phyloP scores from a whole-genome alignment of 2,888 invertebrate species.

The Sthenelais limicola region DNA sequence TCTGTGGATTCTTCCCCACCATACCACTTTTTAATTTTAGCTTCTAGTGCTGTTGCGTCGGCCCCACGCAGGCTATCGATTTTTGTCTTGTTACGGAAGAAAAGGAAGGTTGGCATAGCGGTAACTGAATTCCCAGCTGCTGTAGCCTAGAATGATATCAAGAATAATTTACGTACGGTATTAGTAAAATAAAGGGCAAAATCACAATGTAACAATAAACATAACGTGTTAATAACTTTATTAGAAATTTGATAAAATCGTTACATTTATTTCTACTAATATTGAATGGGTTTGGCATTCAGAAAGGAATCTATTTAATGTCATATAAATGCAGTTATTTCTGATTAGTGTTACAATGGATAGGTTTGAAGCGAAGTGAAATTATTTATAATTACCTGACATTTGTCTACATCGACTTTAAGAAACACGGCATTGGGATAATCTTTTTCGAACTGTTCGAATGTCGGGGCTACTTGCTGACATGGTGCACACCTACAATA shows the following conservation, averaged over 20 bases:
- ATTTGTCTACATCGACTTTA: slow-evolving; percentile 91
- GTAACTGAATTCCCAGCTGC: slow-evolving; percentile 90
- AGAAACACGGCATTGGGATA: slow-evolving; percentile 91
- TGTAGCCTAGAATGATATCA: slow-evolving; percentile 79
- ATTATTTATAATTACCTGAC: slow-evolving; percentile 77
- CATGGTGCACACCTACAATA: slow-evolving; percentile 97
- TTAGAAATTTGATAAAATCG: neutral
- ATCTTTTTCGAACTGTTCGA: slow-evolving; percentile 88
- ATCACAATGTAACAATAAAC: no score
- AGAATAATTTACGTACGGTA: no score
- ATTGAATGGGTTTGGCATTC: no score
- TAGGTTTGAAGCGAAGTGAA: neutral
- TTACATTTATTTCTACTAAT: no score
- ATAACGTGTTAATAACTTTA: no score
- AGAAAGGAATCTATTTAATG: no score
- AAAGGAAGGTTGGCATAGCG: slow-evolving; percentile 98
- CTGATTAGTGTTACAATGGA: no score
- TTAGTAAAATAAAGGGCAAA: no score
- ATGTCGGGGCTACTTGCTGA: slow-evolving; percentile 92
- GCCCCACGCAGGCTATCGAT: slow-evolving; percentile 92
- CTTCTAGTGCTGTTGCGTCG: slow-evolving; percentile 85
- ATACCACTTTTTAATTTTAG: slow-evolving; percentile 85
- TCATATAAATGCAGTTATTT: no score
- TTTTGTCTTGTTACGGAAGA: slow-evolving; percentile 81
- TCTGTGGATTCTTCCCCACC: slow-evolving; percentile 61